These are phyloP conservation scores for Rapana venosa DNA, from an alignment of 2,888 invertebrate genomes.

Conservation along the genomic window DNA sequence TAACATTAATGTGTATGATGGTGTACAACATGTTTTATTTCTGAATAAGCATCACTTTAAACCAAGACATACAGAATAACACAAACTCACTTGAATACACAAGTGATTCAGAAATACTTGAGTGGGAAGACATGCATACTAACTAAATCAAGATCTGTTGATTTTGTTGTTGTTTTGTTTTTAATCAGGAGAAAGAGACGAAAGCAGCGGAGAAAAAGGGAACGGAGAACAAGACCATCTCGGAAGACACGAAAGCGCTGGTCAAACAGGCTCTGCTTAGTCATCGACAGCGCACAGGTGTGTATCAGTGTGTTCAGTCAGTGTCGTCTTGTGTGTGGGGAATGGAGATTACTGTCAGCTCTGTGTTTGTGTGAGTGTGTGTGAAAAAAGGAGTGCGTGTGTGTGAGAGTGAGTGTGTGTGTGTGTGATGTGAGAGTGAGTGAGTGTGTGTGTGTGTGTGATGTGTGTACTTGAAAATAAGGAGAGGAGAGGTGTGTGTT, in stretches of 20 bases:
- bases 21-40: too few relatives aligned
- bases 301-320: not conserved
- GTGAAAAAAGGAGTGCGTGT: not conserved
- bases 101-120: too few relatives aligned
- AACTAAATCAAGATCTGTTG: too few relatives aligned
- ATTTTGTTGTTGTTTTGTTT: too few relatives aligned
- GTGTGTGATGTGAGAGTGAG: not conserved
- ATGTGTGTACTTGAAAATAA: not conserved
- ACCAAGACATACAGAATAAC: too few relatives aligned
- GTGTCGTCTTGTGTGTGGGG: not conserved
- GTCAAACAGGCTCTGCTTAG: conserved; percentile 72
- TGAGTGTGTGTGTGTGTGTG: not conserved
- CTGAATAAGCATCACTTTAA: too few relatives aligned
- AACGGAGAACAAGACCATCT: conserved; percentile 65
- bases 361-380: not conserved
- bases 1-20: too few relatives aligned
- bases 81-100: too few relatives aligned
- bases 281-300: conserved; percentile 63
- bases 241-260: conserved; percentile 69
- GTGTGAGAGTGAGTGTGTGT: conserved; percentile 7
- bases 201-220: conserved; percentile 51
- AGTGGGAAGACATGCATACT: too few relatives aligned
- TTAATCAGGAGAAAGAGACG: conserved; percentile 48
- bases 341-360: not conserved
- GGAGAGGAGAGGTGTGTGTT: too few relatives aligned